Conservation (phyloP, 2,113 vertebrate genomes). For the Taurulus bubalis region DNA sequence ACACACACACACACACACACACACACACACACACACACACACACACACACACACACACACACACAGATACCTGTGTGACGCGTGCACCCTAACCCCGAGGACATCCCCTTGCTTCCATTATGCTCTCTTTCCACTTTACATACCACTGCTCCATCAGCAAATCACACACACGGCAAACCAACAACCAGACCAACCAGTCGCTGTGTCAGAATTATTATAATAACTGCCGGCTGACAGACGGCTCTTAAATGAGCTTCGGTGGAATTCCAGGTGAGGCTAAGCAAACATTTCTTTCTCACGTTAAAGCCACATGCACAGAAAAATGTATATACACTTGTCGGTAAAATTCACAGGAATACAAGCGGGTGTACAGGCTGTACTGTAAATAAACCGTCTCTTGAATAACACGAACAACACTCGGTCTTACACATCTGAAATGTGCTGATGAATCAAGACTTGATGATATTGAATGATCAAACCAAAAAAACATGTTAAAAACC, state of each 20-base stretch:
- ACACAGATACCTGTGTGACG: conserved; percentile 54
- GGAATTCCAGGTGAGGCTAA: conserved; percentile 66
- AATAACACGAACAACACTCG: not conserved
- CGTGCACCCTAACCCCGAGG: conserved; percentile 71
- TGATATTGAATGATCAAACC: not conserved
- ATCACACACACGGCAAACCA: conserved; percentile 43
- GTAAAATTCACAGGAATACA: conserved; percentile 6
- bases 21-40: conserved; percentile 35
- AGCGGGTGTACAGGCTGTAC: not conserved
- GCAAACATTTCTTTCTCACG: conserved; percentile 49
- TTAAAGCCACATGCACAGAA: conserved; percentile 16
- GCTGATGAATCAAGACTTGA: not conserved
- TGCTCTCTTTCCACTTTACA: conserved; percentile 51
- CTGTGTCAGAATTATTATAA: conserved; percentile 26
- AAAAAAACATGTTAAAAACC: not conserved
- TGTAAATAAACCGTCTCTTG: not conserved
- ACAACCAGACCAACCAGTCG: conserved; percentile 73
- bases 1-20: conserved; percentile 38
- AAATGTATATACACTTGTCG: not conserved
- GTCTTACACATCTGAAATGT: not conserved
- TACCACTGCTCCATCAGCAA: conserved; percentile 52
- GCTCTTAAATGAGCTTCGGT: conserved; percentile 30
- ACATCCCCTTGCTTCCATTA: conserved; percentile 58
- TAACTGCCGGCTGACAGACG: conserved; percentile 53
- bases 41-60: conserved; percentile 2